These are phyloP conservation scores for Tribolium castaneum DNA, from an alignment of 1,140 invertebrate species.

Conservation along the genomic window DNA sequence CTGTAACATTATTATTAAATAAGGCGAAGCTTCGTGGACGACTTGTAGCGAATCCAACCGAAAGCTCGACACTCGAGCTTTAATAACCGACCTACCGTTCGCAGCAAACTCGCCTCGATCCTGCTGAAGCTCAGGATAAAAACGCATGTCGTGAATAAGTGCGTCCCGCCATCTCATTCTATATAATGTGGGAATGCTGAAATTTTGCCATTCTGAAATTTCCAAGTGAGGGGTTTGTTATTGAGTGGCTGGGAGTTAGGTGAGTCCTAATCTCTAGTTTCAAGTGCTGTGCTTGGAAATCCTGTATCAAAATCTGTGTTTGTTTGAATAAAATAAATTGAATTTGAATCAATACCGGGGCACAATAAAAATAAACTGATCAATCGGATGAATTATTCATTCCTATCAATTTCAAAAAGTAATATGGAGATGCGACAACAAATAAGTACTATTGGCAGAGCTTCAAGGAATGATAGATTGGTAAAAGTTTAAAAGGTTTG, in stretches of 20 bases:
- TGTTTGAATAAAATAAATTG: too few species aligned
- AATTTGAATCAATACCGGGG: too few species aligned
- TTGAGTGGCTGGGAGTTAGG: neutral
- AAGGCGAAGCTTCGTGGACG: neutral
- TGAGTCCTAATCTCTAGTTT: conserved; percentile 2
- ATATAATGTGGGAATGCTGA: conserved; percentile 36
- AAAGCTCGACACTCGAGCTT: neutral
- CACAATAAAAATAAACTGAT: too few species aligned
- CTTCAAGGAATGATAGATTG: neutral
- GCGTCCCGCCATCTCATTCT: neutral
- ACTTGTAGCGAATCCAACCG: neutral
- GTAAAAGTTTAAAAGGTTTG: neutral
- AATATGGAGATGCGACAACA: too few species aligned
- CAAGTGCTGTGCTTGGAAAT: neutral
- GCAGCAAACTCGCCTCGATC: neutral
- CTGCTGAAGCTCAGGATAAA: conserved; percentile 27
- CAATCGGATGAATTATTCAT: too few species aligned
- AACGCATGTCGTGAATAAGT: conserved; percentile 27
- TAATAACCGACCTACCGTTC: neutral
- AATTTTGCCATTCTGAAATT: conserved; percentile 38
- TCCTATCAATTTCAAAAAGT: too few species aligned
- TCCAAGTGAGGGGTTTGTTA: conserved; percentile 21
- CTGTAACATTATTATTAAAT: conserved; percentile 39
- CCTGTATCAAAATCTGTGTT: too few species aligned
- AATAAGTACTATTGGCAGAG: too few species aligned